Evolutionary conservation across 2,797 vertebrate genomes (phyloP).

Genomic region (Enteromius treurensis): DNA sequence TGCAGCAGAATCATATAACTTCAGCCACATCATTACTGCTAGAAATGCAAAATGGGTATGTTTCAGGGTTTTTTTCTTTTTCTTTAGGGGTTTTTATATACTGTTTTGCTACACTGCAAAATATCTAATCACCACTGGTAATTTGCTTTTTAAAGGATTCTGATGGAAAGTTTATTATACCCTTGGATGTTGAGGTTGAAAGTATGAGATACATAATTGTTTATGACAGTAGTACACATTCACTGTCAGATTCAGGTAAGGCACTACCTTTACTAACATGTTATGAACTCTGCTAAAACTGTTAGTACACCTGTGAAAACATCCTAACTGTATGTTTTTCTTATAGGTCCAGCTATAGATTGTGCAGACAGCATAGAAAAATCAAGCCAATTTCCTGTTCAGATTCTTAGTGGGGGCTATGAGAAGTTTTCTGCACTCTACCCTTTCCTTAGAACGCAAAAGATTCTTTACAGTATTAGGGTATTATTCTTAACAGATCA

Average conservation of each 20-base stretch:
- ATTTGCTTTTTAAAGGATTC: constrained; percentile 68
- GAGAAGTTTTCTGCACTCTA: constrained; percentile 81
- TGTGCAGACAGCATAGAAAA: constrained; percentile 74
- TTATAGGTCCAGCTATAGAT: constrained; percentile 71
- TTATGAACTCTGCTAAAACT: not conserved
- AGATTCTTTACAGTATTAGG: constrained; percentile 85
- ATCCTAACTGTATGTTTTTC: not conserved
- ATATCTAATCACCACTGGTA: not conserved
- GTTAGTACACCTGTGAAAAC: not conserved
- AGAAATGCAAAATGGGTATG: constrained; percentile 76
- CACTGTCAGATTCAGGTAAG: constrained; percentile 66
- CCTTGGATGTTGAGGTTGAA: constrained; percentile 76
- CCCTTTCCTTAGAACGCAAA: constrained; percentile 85
- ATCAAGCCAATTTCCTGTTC: constrained; percentile 72
- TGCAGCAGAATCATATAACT: constrained; percentile 77
- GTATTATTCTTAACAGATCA: constrained; percentile 65
- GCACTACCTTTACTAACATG: not conserved
- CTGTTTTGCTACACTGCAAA: not conserved
- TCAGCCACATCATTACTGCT: constrained; percentile 85
- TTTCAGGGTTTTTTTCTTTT: not conserved
- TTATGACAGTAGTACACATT: constrained; percentile 79
- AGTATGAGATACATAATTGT: constrained; percentile 84
- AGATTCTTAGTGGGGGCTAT: constrained; percentile 85
- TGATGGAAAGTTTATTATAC: constrained; percentile 71
- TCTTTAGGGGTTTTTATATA: not conserved